phyloP scores from a whole-genome alignment of 23 tunicate species.

The Halocynthia roretzi region DNA sequence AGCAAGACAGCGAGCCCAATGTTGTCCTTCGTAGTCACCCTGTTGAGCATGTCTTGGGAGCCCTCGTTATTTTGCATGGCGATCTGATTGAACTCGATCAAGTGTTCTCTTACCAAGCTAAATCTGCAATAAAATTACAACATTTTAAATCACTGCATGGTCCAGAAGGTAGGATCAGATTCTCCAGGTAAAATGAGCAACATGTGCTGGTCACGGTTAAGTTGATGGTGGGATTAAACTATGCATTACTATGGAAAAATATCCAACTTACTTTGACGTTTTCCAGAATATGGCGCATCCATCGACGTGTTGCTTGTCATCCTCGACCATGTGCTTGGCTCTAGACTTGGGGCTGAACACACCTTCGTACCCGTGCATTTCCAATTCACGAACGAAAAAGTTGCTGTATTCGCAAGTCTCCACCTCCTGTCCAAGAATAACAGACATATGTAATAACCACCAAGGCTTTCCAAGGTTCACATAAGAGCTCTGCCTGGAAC shows the following conservation, averaged over 20 bases:
- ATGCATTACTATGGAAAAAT: neutral
- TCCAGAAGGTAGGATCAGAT: no score
- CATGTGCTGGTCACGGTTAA: no score
- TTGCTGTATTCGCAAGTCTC: constrained; percentile 91
- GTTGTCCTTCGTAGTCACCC: constrained; percentile 99
- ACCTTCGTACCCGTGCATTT: constrained; percentile 78
- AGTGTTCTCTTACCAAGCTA: constrained; percentile 61
- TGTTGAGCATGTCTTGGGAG: constrained; percentile 88
- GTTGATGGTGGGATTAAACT: neutral
- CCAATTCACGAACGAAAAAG: constrained; percentile 72
- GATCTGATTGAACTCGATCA: constrained; percentile 94
- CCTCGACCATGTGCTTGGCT: constrained; percentile 87
- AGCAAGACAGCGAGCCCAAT: constrained; percentile 93
- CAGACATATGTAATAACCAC: neutral
- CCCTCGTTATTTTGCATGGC: constrained; percentile 97
- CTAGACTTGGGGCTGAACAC: constrained; percentile 92
- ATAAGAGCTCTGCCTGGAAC: no score
- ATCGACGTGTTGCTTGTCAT: constrained; percentile 88
- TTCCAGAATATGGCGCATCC: constrained; percentile 99
- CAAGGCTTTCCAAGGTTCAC: no score
- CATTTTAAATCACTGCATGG: no score
- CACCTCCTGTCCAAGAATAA: constrained; percentile 72
- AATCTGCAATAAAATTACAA: constrained; percentile 27
- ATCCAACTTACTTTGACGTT: constrained; percentile 46
- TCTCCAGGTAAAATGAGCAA: no score